Percentiles rank a stretch among this genome's conserved stretches.
Conservation (phyloP, 2,113 vertebrate species). For the Microcebus murinus region DNA sequence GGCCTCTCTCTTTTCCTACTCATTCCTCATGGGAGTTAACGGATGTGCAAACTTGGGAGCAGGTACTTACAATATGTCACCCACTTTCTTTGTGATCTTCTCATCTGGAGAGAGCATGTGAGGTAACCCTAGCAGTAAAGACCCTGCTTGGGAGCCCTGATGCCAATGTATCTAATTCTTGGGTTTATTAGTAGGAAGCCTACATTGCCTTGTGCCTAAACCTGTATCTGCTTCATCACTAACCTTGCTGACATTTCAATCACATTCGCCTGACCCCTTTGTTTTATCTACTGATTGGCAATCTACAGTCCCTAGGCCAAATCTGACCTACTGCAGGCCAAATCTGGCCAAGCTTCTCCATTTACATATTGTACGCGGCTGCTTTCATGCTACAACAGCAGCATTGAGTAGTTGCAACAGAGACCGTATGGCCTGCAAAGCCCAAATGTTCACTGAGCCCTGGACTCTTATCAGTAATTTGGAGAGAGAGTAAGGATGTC, state of each 20-base stretch:
- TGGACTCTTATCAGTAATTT: neutral
- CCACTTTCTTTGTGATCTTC: neutral
- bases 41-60: slow-evolving; percentile 14
- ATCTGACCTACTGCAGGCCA: neutral
- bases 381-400: neutral
- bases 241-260: neutral
- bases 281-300: neutral
- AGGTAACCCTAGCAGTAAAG: neutral
- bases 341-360: neutral
- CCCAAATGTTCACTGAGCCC: neutral
- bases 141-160: neutral
- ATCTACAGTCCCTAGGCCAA: neutral
- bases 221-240: neutral
- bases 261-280: neutral
- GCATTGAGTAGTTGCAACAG: neutral
- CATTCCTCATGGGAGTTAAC: neutral
- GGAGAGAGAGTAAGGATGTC: neutral
- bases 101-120: neutral
- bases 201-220: neutral
- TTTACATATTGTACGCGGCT: neutral
- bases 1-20: neutral
- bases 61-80: neutral
- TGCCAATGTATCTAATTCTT: neutral
- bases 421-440: neutral
- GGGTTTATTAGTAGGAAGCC: neutral